These are phyloP conservation scores for Crepidodera aurea DNA, from an alignment of 2,888 invertebrate species.

Conservation along the genomic window DNA sequence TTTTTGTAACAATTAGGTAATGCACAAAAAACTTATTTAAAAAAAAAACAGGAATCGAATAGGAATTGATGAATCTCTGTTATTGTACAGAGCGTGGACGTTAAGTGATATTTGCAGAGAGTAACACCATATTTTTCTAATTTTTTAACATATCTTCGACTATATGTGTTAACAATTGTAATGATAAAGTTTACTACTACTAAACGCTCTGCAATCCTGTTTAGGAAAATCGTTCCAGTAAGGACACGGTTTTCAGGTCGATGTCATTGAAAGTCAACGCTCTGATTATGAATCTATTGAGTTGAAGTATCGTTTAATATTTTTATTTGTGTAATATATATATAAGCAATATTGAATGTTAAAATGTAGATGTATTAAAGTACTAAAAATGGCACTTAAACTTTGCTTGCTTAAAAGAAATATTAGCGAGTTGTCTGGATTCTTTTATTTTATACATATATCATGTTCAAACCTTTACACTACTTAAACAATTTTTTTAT, in stretches of 20 bases:
- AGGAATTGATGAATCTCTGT: slow-evolving; percentile 21
- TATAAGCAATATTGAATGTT: slow-evolving; percentile 41
- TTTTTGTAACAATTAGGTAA: slow-evolving; percentile 1
- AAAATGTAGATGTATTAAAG: slow-evolving; percentile 33
- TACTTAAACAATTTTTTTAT: neutral
- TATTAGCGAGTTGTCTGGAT: slow-evolving; percentile 27
- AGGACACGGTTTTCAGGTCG: too few relatives aligned
- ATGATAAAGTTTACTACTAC: too few relatives aligned
- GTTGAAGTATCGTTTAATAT: neutral
- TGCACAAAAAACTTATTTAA: slow-evolving; percentile 16
- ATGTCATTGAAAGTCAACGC: too few relatives aligned
- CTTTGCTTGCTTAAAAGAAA: slow-evolving; percentile 35
- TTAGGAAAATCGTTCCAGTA: too few relatives aligned
- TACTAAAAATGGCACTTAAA: slow-evolving; percentile 33
- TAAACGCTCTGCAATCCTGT: too few relatives aligned
- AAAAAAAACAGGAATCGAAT: slow-evolving; percentile 4
- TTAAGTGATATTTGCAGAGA: too few relatives aligned
- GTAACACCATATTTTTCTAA: too few relatives aligned
- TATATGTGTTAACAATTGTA: too few relatives aligned
- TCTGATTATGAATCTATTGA: neutral
- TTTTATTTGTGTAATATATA: slow-evolving; percentile 29
- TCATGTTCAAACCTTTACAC: slow-evolving; percentile 33
- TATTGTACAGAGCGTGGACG: too few relatives aligned
- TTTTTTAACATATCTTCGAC: too few relatives aligned
- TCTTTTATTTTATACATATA: slow-evolving; percentile 28